Conservation (phyloP, 2,888 invertebrate species). For the Sphecodes monilicornis region DNA sequence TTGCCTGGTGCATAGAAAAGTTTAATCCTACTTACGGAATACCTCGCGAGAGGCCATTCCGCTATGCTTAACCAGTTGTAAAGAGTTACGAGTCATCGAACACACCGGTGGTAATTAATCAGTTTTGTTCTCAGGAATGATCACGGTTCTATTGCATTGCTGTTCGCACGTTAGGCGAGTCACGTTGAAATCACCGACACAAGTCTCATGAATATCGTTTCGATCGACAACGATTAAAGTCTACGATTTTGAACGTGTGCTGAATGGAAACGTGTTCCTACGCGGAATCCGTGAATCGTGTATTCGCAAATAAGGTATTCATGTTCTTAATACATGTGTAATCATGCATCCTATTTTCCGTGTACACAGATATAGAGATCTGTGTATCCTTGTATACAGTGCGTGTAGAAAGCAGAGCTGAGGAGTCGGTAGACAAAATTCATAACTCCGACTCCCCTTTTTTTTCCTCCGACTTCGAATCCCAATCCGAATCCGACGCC, state of each 20-base stretch:
- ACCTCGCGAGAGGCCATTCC: neutral
- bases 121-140: neutral
- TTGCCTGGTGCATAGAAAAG: conserved; percentile 31
- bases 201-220: neutral
- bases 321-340: neutral
- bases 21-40: conserved; percentile 28
- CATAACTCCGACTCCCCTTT: no score
- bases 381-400: no score
- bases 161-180: neutral
- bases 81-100: conserved; percentile 17
- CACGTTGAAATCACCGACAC: neutral
- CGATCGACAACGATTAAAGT: neutral
- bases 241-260: neutral
- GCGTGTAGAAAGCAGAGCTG: no score
- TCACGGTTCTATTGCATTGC: neutral
- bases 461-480: no score
- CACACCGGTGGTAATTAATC: conserved; percentile 9
- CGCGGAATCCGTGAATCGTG: neutral
- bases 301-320: neutral
- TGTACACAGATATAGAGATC: neutral
- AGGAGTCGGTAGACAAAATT: no score
- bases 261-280: neutral
- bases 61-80: conserved; percentile 9
- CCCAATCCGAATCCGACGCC: no score
- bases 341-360: neutral